Evolutionary conservation across 2,888 invertebrate species (phyloP).

Genomic region (Yponomeuta malinellus): DNA sequence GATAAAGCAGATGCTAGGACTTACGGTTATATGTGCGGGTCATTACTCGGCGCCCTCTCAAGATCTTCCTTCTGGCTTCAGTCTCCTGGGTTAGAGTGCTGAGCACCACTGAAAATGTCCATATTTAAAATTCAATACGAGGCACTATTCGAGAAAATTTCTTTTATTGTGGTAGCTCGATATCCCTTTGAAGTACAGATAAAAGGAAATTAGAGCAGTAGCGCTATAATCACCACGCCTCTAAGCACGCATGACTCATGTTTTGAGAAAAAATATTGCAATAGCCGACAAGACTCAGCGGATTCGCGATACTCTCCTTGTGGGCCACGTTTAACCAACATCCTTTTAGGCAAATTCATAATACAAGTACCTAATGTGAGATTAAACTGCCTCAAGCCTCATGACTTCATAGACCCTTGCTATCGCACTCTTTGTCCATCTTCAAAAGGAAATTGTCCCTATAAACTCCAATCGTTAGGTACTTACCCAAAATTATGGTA

Average conservation of each 20-base stretch:
- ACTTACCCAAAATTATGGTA: conserved; percentile 70
- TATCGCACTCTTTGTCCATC: no score
- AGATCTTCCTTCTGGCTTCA: conserved; percentile 86
- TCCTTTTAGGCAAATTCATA: background rate
- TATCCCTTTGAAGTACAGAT: no score
- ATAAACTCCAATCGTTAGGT: background rate
- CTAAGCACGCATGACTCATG: background rate
- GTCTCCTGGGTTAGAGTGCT: conserved; percentile 81
- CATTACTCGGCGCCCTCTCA: conserved; percentile 85
- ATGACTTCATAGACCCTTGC: no score
- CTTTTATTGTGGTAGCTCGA: no score
- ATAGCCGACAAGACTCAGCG: no score
- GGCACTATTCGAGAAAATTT: no score
- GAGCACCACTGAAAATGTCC: conserved; percentile 75
- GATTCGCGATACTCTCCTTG: no score
- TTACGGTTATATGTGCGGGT: conserved; percentile 87
- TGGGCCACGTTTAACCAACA: background rate
- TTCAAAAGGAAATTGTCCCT: background rate
- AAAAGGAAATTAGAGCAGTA: no score
- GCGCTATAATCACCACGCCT: background rate
- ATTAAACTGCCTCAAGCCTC: no score
- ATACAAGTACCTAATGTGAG: no score
- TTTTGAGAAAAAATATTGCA: background rate
- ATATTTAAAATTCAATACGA: background rate
- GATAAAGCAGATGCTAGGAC: conserved; percentile 40